phyloP scores from a whole-genome alignment of 2,113 vertebrate genomes.

The Electrona antarctica region DNA sequence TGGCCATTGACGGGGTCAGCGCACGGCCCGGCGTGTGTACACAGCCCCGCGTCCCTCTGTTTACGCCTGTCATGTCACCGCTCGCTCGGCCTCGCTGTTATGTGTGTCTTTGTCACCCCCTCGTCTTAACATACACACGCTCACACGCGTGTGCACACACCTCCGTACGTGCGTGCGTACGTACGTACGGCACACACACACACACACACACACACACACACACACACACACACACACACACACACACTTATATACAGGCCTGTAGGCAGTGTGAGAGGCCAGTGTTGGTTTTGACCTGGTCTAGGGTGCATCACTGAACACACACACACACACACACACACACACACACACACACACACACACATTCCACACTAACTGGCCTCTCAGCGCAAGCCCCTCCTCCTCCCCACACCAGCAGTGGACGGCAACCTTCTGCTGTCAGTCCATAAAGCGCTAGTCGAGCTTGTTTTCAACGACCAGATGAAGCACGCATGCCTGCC shows the following conservation, averaged over 20 bases:
- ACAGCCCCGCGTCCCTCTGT: constrained; percentile 48
- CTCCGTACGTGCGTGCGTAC: constrained; percentile 1
- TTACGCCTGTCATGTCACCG: constrained; percentile 57
- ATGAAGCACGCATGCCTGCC: no score
- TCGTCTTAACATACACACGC: not conserved
- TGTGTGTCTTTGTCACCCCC: constrained; percentile 13
- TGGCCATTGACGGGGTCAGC: constrained; percentile 40
- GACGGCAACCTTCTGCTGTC: constrained; percentile 10
- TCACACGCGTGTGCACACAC: no score
- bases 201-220: constrained; percentile 40
- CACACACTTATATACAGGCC: constrained; percentile 31
- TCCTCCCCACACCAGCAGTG: not conserved
- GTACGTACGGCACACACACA: constrained; percentile 24
- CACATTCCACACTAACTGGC: constrained; percentile 61
- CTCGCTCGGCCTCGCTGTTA: constrained; percentile 48
- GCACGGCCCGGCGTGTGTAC: constrained; percentile 50
- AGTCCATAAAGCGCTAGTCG: not conserved
- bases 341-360: no score
- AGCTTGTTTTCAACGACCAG: not conserved
- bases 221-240: constrained; percentile 16
- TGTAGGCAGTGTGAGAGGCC: constrained; percentile 57
- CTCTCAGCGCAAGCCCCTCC: constrained; percentile 33
- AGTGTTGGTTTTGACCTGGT: constrained; percentile 69
- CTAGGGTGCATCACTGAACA: constrained; percentile 63
- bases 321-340: constrained; percentile 10